These are phyloP conservation scores for Macrobrachium nipponense DNA, from an alignment of 1,140 invertebrate genomes.

Conservation along the genomic window DNA sequence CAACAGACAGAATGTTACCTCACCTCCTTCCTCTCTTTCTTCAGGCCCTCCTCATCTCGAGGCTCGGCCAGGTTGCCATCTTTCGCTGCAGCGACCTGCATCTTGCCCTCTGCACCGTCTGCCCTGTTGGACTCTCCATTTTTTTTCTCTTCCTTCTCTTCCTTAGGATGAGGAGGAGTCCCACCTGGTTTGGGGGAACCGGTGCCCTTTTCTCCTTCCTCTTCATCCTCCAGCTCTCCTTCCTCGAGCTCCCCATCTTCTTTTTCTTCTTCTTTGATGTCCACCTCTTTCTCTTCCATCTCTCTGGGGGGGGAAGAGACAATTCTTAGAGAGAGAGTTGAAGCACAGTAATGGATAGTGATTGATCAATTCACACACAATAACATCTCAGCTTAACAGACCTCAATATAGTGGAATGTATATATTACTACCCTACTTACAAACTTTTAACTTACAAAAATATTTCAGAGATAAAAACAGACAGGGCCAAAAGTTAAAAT, in stretches of 20 bases:
- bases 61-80: neutral
- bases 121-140: neutral
- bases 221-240: conserved; percentile 45
- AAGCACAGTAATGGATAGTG: neutral
- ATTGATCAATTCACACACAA: neutral
- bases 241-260: conserved; percentile 46
- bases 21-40: too few species aligned
- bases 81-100: too few species aligned
- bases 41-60: neutral
- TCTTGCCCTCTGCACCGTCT: neutral
- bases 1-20: too few species aligned
- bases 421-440: too few species aligned
- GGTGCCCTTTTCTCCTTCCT: neutral
- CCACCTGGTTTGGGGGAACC: neutral
- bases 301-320: conserved; percentile 1
- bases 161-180: neutral
- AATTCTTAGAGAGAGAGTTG: neutral
- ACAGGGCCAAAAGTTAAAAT: too few species aligned
- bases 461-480: too few species aligned
- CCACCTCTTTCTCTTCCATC: conserved; percentile 38
- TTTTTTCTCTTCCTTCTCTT: neutral
- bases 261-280: conserved; percentile 26
- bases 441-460: too few species aligned
- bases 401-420: too few species aligned
- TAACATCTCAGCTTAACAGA: too few species aligned